phyloP scores from a whole-genome alignment of 1,140 invertebrate genomes.

The Philopotamus ludificatus region DNA sequence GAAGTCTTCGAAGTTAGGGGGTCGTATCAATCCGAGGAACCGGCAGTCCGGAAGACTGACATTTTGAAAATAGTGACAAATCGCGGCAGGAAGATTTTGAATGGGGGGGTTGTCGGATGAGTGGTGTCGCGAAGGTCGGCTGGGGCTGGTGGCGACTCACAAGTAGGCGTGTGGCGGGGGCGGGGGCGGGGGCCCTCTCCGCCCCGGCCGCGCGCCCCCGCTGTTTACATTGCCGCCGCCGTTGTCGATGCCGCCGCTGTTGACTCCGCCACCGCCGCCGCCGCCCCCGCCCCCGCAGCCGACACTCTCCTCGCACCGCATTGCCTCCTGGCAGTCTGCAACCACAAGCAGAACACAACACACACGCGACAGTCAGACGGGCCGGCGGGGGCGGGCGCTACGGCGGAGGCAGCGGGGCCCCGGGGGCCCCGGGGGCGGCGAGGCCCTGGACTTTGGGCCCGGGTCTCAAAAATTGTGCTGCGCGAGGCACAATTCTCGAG shows the following conservation, averaged over 20 bases:
- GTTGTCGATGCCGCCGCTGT: conserved; percentile 44
- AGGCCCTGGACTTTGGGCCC: not conserved
- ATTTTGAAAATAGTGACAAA: not conserved
- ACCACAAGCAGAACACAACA: conserved; percentile 43
- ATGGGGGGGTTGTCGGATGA: not conserved
- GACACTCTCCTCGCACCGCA: conserved; percentile 41
- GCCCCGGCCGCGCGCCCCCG: conserved; percentile 43
- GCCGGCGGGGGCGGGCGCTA: conserved; percentile 28
- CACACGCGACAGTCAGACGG: conserved; percentile 28
- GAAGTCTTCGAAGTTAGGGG: no score
- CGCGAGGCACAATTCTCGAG: not conserved
- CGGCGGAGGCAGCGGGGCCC: not conserved
- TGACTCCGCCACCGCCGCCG: conserved; percentile 31
- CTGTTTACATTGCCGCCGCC: conserved; percentile 43
- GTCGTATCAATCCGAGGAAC: not conserved
- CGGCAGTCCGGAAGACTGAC: not conserved
- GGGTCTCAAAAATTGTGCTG: conserved; percentile 3
- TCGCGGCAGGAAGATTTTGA: not conserved
- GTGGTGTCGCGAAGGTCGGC: conserved; percentile 13
- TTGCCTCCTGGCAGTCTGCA: conserved; percentile 53
- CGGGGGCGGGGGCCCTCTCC: conserved; percentile 5
- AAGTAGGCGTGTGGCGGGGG: conserved; percentile 36
- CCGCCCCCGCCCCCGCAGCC: conserved; percentile 44
- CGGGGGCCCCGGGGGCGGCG: conserved; percentile 3
- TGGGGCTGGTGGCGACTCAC: conserved; percentile 41